These are phyloP conservation scores for Drosophila formosana DNA, from an alignment of 2,888 invertebrate species.

Conservation along the genomic window DNA sequence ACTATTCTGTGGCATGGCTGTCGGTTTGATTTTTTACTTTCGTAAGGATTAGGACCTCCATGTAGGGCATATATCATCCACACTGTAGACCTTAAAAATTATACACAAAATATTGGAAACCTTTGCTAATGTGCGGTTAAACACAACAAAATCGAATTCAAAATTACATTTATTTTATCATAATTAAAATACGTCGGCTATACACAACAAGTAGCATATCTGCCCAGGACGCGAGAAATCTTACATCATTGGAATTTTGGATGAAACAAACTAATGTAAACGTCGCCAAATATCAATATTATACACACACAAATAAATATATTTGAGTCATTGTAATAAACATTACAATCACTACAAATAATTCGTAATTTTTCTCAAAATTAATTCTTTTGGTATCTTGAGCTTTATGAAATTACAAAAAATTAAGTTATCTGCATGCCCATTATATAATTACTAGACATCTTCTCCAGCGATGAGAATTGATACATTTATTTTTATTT, in stretches of 20 bases:
- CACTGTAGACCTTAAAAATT: constrained; percentile 28
- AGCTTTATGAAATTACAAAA: too few relatives aligned
- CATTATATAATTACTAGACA: too few relatives aligned
- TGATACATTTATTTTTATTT: too few relatives aligned
- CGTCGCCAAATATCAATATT: background rate
- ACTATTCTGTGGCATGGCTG: constrained; percentile 62
- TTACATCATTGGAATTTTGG: constrained; percentile 9
- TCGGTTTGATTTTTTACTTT: constrained; percentile 60
- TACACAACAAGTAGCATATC: background rate
- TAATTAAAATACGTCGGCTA: constrained; percentile 34
- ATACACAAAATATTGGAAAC: constrained; percentile 8
- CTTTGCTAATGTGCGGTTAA: constrained; percentile 9
- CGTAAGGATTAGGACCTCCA: constrained; percentile 57
- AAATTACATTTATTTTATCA: constrained; percentile 52
- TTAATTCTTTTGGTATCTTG: background rate
- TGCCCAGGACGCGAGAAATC: background rate
- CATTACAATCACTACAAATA: constrained; percentile 2
- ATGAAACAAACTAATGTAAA: constrained; percentile 7
- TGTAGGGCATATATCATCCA: constrained; percentile 20
- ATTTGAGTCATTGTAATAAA: constrained; percentile 9
- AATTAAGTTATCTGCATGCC: too few relatives aligned
- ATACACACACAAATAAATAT: constrained; percentile 21
- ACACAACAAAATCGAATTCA: constrained; percentile 41
- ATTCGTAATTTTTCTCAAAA: background rate
- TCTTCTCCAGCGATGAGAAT: too few relatives aligned